These are phyloP conservation scores for Thecophora atra DNA, from an alignment of 2,888 invertebrate species.

Conservation along the genomic window DNA sequence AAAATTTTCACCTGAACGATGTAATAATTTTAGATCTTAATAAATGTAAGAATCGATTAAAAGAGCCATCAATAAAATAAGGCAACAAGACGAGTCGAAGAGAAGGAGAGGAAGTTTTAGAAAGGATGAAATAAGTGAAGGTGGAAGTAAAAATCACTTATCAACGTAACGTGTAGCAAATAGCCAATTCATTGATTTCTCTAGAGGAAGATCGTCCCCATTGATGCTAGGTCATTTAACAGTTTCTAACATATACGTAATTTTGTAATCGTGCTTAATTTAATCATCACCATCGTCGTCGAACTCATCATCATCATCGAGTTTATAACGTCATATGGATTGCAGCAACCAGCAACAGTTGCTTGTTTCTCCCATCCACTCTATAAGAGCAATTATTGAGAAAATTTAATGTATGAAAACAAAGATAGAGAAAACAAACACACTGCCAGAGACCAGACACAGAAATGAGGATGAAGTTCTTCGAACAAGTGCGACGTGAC, in stretches of 20 bases:
- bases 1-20: too few relatives aligned
- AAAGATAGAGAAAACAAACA: neutral
- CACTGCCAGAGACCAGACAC: neutral
- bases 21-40: neutral
- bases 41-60: neutral
- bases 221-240: neutral
- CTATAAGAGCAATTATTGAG: slow-evolving; percentile 3
- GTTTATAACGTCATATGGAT: neutral
- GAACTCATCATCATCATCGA: neutral
- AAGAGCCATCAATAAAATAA: slow-evolving; percentile 1
- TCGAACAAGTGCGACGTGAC: too few relatives aligned
- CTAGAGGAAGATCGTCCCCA: neutral
- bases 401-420: neutral
- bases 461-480: too few relatives aligned
- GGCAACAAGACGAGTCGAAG: neutral
- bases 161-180: slow-evolving; percentile 21
- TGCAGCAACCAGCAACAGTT: slow-evolving; percentile 5
- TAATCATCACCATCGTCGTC: neutral
- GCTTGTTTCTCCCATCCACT: neutral
- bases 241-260: slow-evolving; percentile 5
- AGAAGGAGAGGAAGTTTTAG: neutral
- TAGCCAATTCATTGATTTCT: slow-evolving; percentile 21
- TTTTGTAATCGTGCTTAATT: slow-evolving; percentile 2
- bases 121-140: neutral
- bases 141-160: slow-evolving; percentile 24